Evolutionary conservation across 2,797 vertebrate genomes (phyloP).

Genomic region (Galagoides demidoff): DNA sequence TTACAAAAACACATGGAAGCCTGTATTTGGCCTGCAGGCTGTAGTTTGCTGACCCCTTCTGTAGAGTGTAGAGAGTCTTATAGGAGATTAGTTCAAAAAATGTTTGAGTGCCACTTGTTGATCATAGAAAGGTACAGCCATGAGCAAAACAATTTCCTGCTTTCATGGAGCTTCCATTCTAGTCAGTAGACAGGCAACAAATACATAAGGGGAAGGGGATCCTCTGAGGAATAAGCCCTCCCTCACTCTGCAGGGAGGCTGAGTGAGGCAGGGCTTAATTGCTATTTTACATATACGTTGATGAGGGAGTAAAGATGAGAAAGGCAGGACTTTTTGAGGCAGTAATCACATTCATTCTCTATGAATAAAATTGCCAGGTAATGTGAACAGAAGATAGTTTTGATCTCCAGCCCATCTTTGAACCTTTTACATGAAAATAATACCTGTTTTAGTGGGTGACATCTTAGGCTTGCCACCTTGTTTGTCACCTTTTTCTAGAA

Average conservation of each 20-base stretch:
- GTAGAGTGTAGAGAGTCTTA: neutral
- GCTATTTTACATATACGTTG: neutral
- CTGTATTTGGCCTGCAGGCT: neutral
- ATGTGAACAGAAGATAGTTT: neutral
- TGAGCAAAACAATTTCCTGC: constrained; percentile 10
- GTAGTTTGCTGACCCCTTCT: neutral
- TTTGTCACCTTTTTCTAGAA: neutral
- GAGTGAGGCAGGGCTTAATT: neutral
- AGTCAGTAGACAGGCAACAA: neutral
- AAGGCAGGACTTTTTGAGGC: constrained; percentile 6
- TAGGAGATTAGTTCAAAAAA: neutral
- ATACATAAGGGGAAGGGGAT: neutral
- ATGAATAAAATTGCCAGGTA: neutral
- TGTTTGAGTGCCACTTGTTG: neutral
- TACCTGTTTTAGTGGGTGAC: neutral
- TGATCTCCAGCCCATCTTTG: constrained; percentile 10
- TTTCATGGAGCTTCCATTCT: constrained; percentile 10
- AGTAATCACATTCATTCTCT: too few species aligned
- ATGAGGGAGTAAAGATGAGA: neutral
- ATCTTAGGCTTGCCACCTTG: neutral
- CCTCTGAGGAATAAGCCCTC: neutral
- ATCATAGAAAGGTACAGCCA: constrained; percentile 19
- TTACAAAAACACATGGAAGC: constrained; percentile 2
- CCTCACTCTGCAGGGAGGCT: neutral
- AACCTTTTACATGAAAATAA: constrained; percentile 29